Evolutionary conservation across 2,888 invertebrate species (phyloP).

Genomic region (Lypha dubia): DNA sequence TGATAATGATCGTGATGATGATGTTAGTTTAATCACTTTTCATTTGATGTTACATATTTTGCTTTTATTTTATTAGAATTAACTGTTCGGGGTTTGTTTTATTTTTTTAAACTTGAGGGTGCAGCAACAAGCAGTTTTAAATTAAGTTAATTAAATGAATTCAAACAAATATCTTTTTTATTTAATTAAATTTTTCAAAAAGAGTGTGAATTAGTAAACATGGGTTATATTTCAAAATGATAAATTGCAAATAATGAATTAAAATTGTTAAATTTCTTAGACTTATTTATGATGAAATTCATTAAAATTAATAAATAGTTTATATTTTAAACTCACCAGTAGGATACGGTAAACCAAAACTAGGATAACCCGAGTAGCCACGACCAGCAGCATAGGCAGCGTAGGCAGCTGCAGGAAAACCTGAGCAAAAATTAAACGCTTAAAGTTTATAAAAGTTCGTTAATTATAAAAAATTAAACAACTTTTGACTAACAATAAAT

Average conservation of each 20-base stretch:
- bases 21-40: not conserved
- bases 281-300: not conserved
- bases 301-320: not conserved
- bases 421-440: slow-evolving; percentile 83
- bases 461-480: too few species aligned
- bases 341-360: slow-evolving; percentile 98
- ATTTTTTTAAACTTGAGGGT: slow-evolving; percentile 48
- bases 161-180: not conserved
- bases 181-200: not conserved
- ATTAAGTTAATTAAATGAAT: slow-evolving; percentile 44
- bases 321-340: slow-evolving; percentile 89
- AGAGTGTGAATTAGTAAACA: not conserved
- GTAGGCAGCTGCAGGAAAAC: slow-evolving; percentile 97
- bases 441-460: not conserved
- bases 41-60: not conserved
- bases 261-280: not conserved
- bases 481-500: too few species aligned
- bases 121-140: slow-evolving; percentile 68
- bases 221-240: not conserved
- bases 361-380: slow-evolving; percentile 98
- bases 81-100: not conserved
- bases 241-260: not conserved
- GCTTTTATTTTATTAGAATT: not conserved
- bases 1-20: not conserved
- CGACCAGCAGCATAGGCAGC: slow-evolving; percentile 98